Conservation (phyloP, 2,797 vertebrate genomes). For the Sebastes aleutianus region DNA sequence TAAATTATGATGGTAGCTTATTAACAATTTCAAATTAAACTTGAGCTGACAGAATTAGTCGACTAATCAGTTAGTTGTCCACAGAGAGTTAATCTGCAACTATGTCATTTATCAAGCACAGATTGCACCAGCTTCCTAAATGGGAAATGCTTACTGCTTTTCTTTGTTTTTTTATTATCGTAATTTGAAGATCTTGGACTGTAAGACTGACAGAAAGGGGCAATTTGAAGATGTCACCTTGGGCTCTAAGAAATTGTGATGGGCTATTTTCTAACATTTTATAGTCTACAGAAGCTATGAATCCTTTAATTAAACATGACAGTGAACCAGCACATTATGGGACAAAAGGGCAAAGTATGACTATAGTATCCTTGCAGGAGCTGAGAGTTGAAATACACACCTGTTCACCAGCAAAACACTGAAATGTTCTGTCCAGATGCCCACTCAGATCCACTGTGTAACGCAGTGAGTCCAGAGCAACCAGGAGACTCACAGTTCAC, state of each 20-base stretch:
- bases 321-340: neutral
- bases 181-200: neutral
- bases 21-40: neutral
- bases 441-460: neutral
- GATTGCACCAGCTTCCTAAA: neutral
- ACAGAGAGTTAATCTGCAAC: neutral
- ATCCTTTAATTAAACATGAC: neutral
- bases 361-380: rapidly evolving
- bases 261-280: neutral
- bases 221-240: neutral
- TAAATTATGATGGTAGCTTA: too few species aligned
- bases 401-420: neutral
- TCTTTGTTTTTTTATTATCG: neutral
- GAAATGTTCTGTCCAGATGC: neutral
- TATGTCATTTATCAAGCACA: neutral
- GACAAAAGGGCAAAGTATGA: neutral
- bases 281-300: neutral
- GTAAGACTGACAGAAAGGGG: neutral
- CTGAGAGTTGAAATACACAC: neutral
- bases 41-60: neutral
- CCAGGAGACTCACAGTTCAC: neutral
- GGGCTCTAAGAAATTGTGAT: neutral
- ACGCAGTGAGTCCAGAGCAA: neutral
- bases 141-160: neutral
- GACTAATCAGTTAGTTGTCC: neutral